A percentile compares a stretch with the other conserved stretches of the same genome.
Conservation (phyloP, 2,797 vertebrate species). For the Macropus fuliginosus region DNA sequence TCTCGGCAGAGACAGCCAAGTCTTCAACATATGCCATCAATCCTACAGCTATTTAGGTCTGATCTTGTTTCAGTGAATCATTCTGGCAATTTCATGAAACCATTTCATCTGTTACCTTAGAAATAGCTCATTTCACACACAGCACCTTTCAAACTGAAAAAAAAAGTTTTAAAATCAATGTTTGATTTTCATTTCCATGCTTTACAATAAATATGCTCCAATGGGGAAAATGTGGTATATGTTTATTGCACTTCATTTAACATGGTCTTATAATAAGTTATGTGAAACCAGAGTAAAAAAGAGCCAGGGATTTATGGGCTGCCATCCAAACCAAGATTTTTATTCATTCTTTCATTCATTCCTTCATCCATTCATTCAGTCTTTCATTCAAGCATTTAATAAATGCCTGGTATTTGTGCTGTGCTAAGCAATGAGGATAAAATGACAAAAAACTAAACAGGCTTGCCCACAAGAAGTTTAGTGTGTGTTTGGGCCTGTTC, state of each 20-base stretch:
- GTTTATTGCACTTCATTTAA: slow-evolving; percentile 61
- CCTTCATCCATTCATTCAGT: neutral
- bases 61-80: neutral
- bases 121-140: neutral
- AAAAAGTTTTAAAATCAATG: neutral
- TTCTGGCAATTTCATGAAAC: neutral
- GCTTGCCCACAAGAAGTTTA: neutral
- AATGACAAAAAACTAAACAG: neutral
- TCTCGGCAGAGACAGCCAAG: neutral
- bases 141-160: neutral
- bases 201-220: slow-evolving; percentile 61
- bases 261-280: neutral
- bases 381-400: neutral
- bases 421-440: neutral
- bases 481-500: neutral
- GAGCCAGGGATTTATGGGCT: neutral
- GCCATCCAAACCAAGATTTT: neutral
- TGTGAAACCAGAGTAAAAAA: neutral
- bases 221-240: slow-evolving; percentile 66
- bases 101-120: neutral
- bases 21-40: neutral
- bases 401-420: neutral
- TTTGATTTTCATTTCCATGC: slow-evolving; percentile 71
- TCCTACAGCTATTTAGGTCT: neutral
- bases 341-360: neutral